Conservation (phyloP, 2,797 vertebrate species). For the Melanotaenia pygmaea region DNA sequence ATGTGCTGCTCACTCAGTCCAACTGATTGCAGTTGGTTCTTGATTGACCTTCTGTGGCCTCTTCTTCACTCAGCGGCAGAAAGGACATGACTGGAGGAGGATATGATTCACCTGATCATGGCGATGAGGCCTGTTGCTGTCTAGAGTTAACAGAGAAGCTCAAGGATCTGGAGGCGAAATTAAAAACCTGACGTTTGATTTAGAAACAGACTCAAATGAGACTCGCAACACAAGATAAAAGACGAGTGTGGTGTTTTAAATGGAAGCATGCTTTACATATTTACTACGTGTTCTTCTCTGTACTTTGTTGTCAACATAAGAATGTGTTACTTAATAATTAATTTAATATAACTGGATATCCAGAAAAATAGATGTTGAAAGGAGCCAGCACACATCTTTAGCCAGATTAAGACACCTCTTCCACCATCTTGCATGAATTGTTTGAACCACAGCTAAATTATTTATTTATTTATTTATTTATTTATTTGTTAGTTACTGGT, state of each 20-base stretch:
- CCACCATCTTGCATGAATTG: too few relatives aligned
- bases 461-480: too few relatives aligned
- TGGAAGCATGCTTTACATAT: not conserved
- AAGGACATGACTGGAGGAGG: not conserved
- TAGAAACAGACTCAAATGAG: not conserved
- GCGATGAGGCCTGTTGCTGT: not conserved
- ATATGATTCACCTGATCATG: not conserved
- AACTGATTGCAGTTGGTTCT: slow-evolving; percentile 16
- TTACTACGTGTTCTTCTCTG: not conserved
- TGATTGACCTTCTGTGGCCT: not conserved
- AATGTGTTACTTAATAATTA: too few relatives aligned
- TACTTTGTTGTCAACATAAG: too few relatives aligned
- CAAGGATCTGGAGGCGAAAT: not conserved
- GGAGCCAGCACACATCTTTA: too few relatives aligned
- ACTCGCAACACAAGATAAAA: too few relatives aligned
- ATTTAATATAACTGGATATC: too few relatives aligned
- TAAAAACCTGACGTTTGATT: not conserved
- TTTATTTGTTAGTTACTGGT: too few relatives aligned
- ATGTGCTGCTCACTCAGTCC: not conserved
- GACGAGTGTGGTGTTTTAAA: not conserved
- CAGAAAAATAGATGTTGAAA: too few relatives aligned
- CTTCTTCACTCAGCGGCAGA: not conserved
- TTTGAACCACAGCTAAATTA: too few relatives aligned
- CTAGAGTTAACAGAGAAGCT: not conserved
- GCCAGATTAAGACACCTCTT: too few relatives aligned